Evolutionary conservation across 30 jellyfish, hydroid and myxozoan species (phyloP).

Genomic region (Hydra vulgaris): DNA sequence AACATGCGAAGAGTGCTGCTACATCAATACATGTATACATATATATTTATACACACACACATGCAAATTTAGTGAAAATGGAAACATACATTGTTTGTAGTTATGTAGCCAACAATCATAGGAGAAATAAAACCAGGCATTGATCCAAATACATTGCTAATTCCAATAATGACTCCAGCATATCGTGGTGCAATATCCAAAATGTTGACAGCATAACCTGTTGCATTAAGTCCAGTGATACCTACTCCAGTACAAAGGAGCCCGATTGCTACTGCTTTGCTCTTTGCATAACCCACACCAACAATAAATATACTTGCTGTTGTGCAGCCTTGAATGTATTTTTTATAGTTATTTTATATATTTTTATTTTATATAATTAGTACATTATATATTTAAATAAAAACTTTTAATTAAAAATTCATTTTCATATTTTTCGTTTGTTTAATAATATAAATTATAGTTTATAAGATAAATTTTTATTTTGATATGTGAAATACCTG

Average conservation of each 20-base stretch:
- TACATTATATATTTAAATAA: neutral
- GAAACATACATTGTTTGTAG: constrained; percentile 86
- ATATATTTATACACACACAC: too few species aligned
- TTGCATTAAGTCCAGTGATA: constrained; percentile 97
- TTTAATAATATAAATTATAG: neutral
- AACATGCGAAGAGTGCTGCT: too few species aligned
- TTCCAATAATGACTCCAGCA: constrained; percentile 98
- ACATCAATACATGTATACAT: too few species aligned
- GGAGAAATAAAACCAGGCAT: constrained; percentile 99
- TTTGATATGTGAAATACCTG: constrained; percentile 59
- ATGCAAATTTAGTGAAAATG: neutral
- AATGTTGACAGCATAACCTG: constrained; percentile 99
- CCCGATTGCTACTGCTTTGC: constrained; percentile 87
- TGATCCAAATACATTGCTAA: constrained; percentile 98
- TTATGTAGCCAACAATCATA: constrained; percentile 84
- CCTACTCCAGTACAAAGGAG: constrained; percentile 96
- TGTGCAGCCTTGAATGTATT: constrained; percentile 85
- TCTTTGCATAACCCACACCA: constrained; percentile 97
- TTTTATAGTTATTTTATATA: neutral
- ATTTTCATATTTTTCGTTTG: neutral
- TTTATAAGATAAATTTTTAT: too few species aligned
- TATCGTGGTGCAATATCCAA: constrained; percentile 96
- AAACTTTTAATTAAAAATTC: neutral
- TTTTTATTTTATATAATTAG: neutral
- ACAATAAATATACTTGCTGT: constrained; percentile 95